Conservation (phyloP, 2,797 vertebrate genomes). For the Psittacula derbiana region DNA sequence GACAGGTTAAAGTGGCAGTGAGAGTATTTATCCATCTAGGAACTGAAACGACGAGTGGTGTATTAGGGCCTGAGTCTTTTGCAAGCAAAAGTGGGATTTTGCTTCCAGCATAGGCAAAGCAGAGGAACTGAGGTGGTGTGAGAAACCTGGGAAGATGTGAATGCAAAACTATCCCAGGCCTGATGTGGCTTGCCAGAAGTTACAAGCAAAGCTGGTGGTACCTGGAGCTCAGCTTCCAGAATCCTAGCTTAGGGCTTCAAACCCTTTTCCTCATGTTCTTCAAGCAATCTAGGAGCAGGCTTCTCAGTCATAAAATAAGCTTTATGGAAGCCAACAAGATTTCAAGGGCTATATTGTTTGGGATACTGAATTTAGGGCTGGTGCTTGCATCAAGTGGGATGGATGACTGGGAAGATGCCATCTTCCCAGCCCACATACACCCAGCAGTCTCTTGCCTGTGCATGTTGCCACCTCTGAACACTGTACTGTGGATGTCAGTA, state of each 20-base stretch:
- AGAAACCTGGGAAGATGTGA: neutral
- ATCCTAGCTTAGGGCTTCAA: neutral
- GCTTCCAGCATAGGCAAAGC: neutral
- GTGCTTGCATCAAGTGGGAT: neutral
- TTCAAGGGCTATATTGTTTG: fast-evolving
- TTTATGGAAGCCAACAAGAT: fast-evolving
- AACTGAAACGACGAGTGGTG: neutral
- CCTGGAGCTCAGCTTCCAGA: neutral
- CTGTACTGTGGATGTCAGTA: neutral
- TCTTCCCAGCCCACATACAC: neutral
- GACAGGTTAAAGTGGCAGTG: constrained; percentile 32
- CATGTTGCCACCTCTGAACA: neutral
- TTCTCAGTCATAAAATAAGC: fast-evolving
- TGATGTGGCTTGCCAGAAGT: neutral
- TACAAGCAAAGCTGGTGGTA: neutral
- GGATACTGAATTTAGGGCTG: neutral
- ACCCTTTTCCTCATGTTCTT: too few species aligned
- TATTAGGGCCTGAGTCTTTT: neutral
- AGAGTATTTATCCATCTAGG: constrained; percentile 5
- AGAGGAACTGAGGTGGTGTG: neutral
- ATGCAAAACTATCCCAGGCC: neutral
- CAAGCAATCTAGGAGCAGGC: neutral
- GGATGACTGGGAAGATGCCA: neutral
- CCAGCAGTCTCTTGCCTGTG: neutral
- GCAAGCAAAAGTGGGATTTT: neutral